Evolutionary conservation across 1,140 invertebrate genomes (phyloP).

Genomic region (Drosophila quadrilineata): DNA sequence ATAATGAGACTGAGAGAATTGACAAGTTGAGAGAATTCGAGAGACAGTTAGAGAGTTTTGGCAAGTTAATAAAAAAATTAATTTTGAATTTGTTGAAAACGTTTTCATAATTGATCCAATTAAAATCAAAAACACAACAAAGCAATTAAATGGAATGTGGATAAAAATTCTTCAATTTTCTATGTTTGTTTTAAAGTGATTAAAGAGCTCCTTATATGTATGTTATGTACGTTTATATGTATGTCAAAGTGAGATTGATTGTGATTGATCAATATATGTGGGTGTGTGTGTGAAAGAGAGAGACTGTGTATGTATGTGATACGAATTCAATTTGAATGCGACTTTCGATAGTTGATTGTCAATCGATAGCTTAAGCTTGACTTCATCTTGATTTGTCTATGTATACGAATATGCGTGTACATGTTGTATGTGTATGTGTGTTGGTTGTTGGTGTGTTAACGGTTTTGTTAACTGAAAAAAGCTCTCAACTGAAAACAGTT

Average conservation of each 20-base stretch:
- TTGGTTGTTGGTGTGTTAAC: slow-evolving; percentile 24
- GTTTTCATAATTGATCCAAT: background rate
- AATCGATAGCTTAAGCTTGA: slow-evolving; percentile 34
- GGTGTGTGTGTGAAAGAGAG: too few relatives aligned
- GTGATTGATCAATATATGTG: slow-evolving; percentile 17
- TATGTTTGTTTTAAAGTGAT: too few relatives aligned
- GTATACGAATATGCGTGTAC: slow-evolving; percentile 20
- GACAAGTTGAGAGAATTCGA: slow-evolving; percentile 6
- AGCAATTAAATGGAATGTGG: slow-evolving; percentile 24
- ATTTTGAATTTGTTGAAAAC: slow-evolving; percentile 9
- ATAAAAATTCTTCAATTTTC: too few relatives aligned
- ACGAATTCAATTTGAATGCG: too few relatives aligned
- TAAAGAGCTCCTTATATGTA: slow-evolving; percentile 58
- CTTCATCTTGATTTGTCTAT: slow-evolving; percentile 25
- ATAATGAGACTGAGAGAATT: slow-evolving; percentile 54
- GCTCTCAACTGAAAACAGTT: slow-evolving; percentile 62
- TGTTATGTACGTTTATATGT: slow-evolving; percentile 51
- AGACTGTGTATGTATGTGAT: background rate
- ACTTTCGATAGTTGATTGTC: slow-evolving; percentile 41
- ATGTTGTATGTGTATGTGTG: slow-evolving; percentile 24
- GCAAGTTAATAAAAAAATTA: slow-evolving; percentile 14
- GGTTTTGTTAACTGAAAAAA: slow-evolving; percentile 40
- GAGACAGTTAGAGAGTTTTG: slow-evolving; percentile 8
- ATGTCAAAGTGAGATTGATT: slow-evolving; percentile 47
- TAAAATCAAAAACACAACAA: slow-evolving; percentile 4